Conservation (phyloP, 2,888 invertebrate genomes). For the Aphidius colemani region DNA sequence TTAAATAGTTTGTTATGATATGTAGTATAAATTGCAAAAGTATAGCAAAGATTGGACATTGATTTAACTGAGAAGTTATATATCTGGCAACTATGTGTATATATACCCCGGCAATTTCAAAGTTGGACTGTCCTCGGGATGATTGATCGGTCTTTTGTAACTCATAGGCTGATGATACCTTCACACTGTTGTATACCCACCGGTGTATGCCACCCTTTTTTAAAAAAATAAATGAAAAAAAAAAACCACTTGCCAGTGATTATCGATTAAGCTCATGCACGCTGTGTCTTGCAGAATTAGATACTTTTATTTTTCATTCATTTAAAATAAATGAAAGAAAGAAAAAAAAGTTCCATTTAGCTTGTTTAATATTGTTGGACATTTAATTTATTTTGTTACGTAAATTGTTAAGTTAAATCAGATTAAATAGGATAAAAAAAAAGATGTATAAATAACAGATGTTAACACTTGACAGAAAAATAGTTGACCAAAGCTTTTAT, state of each 20-base stretch:
- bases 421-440: background rate
- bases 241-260: slow-evolving; percentile 54
- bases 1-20: too few relatives aligned
- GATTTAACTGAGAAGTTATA: background rate
- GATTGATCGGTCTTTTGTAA: slow-evolving; percentile 59
- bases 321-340: background rate
- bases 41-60: background rate
- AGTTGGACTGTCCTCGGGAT: slow-evolving; percentile 55
- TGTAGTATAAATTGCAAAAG: background rate
- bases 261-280: slow-evolving; percentile 56
- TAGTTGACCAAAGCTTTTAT: background rate
- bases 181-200: slow-evolving; percentile 48
- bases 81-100: too few relatives aligned
- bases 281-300: slow-evolving; percentile 25
- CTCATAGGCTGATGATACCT: slow-evolving; percentile 51
- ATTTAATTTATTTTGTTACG: too few relatives aligned
- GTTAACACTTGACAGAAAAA: slow-evolving; percentile 12
- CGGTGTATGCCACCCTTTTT: slow-evolving; percentile 41
- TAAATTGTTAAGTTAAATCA: too few relatives aligned
- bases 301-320: too few relatives aligned
- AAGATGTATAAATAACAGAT: slow-evolving; percentile 5
- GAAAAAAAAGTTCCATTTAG: background rate
- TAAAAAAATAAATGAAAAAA: slow-evolving; percentile 33
- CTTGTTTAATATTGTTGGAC: too few relatives aligned
- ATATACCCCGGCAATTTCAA: slow-evolving; percentile 39